Percentiles rank a stretch among this genome's conserved stretches.
phyloP scores from a whole-genome alignment of 2,797 vertebrate species.

The Alcedo atthis region DNA sequence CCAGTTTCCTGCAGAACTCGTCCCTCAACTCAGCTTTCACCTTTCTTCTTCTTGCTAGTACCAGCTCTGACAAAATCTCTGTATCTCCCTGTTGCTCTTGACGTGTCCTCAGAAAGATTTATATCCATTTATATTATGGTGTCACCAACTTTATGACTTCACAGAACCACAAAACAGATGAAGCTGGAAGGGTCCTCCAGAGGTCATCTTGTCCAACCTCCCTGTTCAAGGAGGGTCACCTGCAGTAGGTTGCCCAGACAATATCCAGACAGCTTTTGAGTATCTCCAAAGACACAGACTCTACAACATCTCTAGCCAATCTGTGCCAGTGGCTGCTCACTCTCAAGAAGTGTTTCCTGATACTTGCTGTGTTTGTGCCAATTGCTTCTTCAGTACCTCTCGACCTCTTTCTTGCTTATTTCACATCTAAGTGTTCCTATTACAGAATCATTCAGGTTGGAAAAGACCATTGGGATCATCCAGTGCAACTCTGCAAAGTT shows the following conservation, averaged over 20 bases:
- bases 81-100: background rate
- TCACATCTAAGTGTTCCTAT: background rate
- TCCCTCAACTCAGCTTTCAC: background rate
- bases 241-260: background rate
- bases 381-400: background rate
- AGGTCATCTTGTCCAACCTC: background rate
- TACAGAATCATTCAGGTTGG: too few species aligned
- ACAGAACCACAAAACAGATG: background rate
- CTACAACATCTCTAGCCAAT: background rate
- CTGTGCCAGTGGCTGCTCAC: background rate
- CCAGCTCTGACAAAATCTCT: background rate
- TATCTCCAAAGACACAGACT: background rate
- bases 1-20: background rate
- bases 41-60: background rate
- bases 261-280: background rate
- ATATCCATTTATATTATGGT: background rate
- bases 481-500: too few species aligned
- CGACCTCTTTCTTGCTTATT: background rate
- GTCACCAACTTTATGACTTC: background rate
- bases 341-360: background rate
- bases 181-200: background rate
- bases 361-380: background rate
- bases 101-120: background rate
- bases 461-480: too few species aligned
- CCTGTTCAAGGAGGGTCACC: background rate